Base-by-base conservation (phyloP, 2,797 vertebrate species). In the Dromococcyx pavoninus region DNA sequence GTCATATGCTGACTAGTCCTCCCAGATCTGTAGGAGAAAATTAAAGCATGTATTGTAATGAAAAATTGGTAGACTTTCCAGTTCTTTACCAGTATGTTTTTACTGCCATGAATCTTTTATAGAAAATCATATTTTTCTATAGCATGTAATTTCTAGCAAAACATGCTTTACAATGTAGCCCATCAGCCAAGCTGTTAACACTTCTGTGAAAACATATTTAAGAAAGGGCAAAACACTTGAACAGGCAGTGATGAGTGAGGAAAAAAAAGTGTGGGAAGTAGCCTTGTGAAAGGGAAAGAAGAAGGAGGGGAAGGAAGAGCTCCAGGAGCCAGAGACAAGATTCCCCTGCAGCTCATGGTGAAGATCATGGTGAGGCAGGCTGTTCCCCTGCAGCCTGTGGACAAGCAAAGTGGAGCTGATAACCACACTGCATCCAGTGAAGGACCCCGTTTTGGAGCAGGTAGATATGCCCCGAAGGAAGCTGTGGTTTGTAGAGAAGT, bases 341-440 rank as follows among this genome's bases (percentile, higher is more conserved):
- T 53, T 62, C 6, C 21, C 32, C 7, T 44, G 44, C 44, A 44
- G 44, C 44, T 37, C 25, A 16, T 57, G 33, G 35, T 9, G 18
- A 44, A 79, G 11, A 48, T 5, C 7, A 9, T 2, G 23, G 33
- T 39, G 62, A 51, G 84, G 11, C 7, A n/a, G 5, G 3, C 22
- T 93, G 35, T 41, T 6, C 9, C 8, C 9, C 30, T 75, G 71
- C 13, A 93, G 37, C 32, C 32, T 3, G 0, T 58, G 62, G 24
- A 91, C 44, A 71, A 5, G 13, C 1, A 2, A 5, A 11, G 25
- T 73, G 56, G 15, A 66, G 43, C 3, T 88, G 75, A 62, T 7
- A 54, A 8, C 7, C 15, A 27, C 11, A 3, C 12, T 54, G 17
- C 39, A 70, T 39, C 15, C 50, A 2, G 0, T 9, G 57, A 7